Percentiles rank a stretch among this genome's conserved stretches.
Conservation (phyloP, 2,113 vertebrate genomes). For the Channa maculata region DNA sequence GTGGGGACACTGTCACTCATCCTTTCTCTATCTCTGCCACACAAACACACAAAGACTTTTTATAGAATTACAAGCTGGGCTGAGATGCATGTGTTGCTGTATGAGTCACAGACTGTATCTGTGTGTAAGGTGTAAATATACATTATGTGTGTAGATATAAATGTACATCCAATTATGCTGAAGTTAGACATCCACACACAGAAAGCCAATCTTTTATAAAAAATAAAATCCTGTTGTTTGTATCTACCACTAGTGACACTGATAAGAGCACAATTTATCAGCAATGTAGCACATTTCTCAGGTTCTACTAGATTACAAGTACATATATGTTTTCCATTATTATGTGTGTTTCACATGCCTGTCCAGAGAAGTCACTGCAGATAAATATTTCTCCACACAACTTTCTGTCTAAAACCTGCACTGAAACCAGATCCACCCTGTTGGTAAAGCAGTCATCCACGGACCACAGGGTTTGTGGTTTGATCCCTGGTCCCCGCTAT, state of each 20-base stretch:
- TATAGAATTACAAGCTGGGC: conserved; percentile 72
- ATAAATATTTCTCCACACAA: not conserved
- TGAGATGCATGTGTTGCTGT: not conserved
- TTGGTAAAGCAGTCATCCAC: too few relatives aligned
- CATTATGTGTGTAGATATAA: not conserved
- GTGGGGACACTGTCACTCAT: conserved; percentile 51
- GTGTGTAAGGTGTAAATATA: not conserved
- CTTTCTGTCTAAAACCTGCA: too few relatives aligned
- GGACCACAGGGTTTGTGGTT: too few relatives aligned
- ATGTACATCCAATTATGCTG: not conserved
- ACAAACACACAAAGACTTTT: conserved; percentile 73
- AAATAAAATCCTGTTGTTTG: not conserved
- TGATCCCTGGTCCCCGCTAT: too few relatives aligned
- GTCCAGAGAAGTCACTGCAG: not conserved
- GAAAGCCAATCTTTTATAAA: not conserved
- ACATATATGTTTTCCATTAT: not conserved
- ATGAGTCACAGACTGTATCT: not conserved
- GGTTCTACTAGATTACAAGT: not conserved
- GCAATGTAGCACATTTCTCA: not conserved
- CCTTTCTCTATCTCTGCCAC: conserved; percentile 5
- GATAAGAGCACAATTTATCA: not conserved
- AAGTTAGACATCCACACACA: not conserved
- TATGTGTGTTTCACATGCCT: not conserved
- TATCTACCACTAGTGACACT: not conserved
- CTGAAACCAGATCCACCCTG: too few relatives aligned